Conservation (phyloP, 2,888 invertebrate species). For the Hypsopygia costalis region DNA sequence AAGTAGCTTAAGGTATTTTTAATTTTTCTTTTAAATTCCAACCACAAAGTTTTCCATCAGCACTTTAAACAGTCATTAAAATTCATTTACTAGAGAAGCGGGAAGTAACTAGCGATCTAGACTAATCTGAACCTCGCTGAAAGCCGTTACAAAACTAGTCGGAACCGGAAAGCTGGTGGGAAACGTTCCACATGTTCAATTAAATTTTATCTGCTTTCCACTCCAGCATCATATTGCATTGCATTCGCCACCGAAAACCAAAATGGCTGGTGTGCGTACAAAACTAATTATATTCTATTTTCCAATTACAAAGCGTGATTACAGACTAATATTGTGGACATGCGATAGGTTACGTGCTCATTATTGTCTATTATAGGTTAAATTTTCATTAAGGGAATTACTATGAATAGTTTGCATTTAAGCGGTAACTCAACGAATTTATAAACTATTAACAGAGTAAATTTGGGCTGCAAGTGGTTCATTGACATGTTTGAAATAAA, state of each 20-base stretch:
- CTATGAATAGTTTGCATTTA: no score
- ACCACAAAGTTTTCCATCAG: constrained; percentile 32
- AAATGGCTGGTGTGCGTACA: constrained; percentile 17
- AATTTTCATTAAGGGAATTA: not conserved
- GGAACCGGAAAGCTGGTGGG: constrained; percentile 27
- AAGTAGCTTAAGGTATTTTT: not conserved
- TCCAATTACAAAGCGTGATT: constrained; percentile 13
- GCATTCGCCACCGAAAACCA: constrained; percentile 18
- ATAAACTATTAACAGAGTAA: no score
- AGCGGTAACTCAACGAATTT: no score
- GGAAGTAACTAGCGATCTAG: constrained; percentile 28
- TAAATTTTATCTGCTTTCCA: constrained; percentile 42
- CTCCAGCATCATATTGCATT: constrained; percentile 27
- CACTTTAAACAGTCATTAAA: constrained; percentile 43
- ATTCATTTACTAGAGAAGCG: constrained; percentile 39
- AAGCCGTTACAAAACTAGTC: constrained; percentile 6
- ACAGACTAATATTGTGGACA: not conserved
- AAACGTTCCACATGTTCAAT: constrained; percentile 54
- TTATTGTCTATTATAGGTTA: not conserved
- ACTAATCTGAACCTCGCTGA: constrained; percentile 30
- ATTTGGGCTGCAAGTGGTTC: no score
- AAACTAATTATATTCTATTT: constrained; percentile 21
- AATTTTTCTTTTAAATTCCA: constrained; percentile 9
- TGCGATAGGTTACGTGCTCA: not conserved
- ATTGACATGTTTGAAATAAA: no score